Conservation (phyloP, 1,140 invertebrate species). For the Glossosoma conforme region DNA sequence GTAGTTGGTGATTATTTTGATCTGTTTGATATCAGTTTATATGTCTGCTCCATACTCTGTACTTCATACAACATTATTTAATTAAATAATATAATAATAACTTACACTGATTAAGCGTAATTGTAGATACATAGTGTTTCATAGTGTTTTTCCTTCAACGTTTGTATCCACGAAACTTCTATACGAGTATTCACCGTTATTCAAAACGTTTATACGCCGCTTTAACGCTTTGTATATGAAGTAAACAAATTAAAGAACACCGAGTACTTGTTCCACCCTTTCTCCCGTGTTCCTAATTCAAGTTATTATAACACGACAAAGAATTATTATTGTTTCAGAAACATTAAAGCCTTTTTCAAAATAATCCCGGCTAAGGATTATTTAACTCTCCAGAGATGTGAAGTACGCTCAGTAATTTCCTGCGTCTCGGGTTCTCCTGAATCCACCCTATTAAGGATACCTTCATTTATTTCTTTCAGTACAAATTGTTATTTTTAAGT, state of each 20-base stretch:
- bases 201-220: background rate
- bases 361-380: constrained; percentile 27
- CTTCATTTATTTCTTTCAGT: constrained; percentile 18
- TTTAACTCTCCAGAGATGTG: constrained; percentile 1
- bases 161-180: too few species aligned
- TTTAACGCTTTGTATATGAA: background rate
- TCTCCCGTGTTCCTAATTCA: constrained; percentile 5
- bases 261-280: too few species aligned
- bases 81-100: too few species aligned
- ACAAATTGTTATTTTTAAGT: constrained; percentile 18
- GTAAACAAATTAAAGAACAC: too few species aligned
- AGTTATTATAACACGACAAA: constrained; percentile 29
- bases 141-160: too few species aligned
- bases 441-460: constrained; percentile 6
- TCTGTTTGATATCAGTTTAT: too few species aligned
- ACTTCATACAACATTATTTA: too few species aligned
- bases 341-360: constrained; percentile 27
- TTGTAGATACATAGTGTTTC: too few species aligned
- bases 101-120: too few species aligned
- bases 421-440: constrained; percentile 17
- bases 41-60: too few species aligned
- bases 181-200: too few species aligned
- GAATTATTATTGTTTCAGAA: constrained; percentile 29
- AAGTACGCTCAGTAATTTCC: background rate
- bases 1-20: too few species aligned